Evolutionary conservation across 2,113 vertebrate genomes (phyloP), one percentile per base, ranked within the genome.

Genomic region (Urocolius indicus): DNA sequence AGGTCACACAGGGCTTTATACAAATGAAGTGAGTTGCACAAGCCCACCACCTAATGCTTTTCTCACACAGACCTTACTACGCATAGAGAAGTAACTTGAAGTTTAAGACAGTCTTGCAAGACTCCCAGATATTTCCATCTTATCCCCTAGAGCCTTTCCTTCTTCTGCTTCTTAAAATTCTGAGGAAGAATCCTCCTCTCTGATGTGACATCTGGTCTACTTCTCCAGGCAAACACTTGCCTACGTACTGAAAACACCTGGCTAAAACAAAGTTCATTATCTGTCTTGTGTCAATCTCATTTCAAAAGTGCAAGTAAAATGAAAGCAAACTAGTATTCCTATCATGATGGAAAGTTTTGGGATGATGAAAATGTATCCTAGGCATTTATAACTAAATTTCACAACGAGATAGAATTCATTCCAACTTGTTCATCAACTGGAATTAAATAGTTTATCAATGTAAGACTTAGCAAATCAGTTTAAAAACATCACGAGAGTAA

Each of bases 341-440:
- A 77, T 5, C 27, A 18, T 2, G 3, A 45, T 10, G 2, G 2
- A n/a, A 67, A 30, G 18, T 41, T 83, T 34, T 30, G 52, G 30
- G 29, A 36, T 62, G 51, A 49, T 17, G 19, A 76, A 79, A 17
- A 41, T 11, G 6, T 20, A 57, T 41, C 24, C 17, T 32, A 68
- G 21, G 26, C 45, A 52, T 59, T 62, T 20, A 38, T 24, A 62
- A 51, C n/a, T 59, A 90, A 16, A 30, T 89, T 85, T 65, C 49
- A 76, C 11, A 36, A 32, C 8, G 52, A 72, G 26, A 46, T 3
- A 72, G 38, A 75, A 55, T 11, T 51, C 5, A 48, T 66, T 84
- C 36, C 27, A 62, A 7, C 0, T 1, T n/a, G 23, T 34, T 62
- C 36, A 54, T 49, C 41, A 65, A 5, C 6, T 14, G 29, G 1